Conservation (phyloP, 2,113 vertebrate species). For the Labeo catla region DNA sequence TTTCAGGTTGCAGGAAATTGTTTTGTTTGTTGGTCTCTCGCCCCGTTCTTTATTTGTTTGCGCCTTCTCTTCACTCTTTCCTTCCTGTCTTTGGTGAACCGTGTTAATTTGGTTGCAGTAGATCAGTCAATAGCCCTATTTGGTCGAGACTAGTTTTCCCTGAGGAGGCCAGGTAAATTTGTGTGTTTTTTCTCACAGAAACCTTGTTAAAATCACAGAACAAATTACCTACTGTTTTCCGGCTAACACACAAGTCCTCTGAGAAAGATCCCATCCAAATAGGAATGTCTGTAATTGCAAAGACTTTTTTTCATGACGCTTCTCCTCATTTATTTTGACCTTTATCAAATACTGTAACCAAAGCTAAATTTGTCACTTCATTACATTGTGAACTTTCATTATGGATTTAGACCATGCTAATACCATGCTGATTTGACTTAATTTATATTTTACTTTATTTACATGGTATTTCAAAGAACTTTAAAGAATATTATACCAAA, state of each 20-base stretch:
- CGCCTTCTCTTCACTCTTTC: conserved; percentile 2
- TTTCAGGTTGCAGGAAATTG: conserved; percentile 17
- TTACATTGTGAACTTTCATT: neutral
- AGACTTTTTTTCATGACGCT: neutral
- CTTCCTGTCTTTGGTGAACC: conserved; percentile 8
- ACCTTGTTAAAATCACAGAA: conserved; percentile 25
- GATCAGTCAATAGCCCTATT: conserved; percentile 25
- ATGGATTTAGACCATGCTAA: neutral
- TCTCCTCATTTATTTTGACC: conserved; percentile 19
- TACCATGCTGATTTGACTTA: neutral
- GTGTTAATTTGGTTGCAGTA: conserved; percentile 30
- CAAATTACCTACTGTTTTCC: conserved; percentile 19
- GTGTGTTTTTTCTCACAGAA: conserved; percentile 10
- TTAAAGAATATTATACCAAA: neutral
- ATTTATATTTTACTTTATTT: neutral
- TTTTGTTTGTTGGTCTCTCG: neutral
- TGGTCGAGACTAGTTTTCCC: neutral
- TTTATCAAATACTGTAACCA: neutral
- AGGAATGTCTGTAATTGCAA: neutral
- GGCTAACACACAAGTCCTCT: neutral
- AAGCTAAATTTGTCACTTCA: neutral
- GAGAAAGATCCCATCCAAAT: conserved; percentile 2
- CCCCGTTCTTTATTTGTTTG: conserved; percentile 3
- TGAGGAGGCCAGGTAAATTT: neutral
- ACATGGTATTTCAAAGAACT: neutral